Evolutionary conservation across 2,113 vertebrate species (phyloP), one percentile per base, ranked within the genome.

Genomic region (Steatornis caripensis): DNA sequence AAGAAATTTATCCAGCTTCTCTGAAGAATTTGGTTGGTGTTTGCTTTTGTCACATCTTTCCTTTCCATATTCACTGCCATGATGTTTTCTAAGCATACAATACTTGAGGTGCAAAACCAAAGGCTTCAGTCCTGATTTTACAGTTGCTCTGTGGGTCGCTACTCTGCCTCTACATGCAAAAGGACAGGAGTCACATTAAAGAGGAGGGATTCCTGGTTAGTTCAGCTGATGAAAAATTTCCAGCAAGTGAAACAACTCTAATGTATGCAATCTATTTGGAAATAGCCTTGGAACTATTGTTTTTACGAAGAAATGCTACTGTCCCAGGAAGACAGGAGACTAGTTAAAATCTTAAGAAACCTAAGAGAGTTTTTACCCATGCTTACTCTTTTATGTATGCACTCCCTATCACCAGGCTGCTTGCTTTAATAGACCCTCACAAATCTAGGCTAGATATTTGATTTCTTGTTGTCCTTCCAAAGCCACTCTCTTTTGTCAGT

Each of bases 241-340:
- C 49, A 65, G 54, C 41, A 45, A 53, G 32, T 43, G 11, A 72
- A 91, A 74, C 20, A 91, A 74, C 20, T 14, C 15, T 49, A 65
- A 87, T 51, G 7, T 41, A 81, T 57, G 37, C 37, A 74, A 7
- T 41, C 29, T 61, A 36, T 87, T 36, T 76, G 87, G 82, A 91
- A 95, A 84, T 18, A 91, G 74, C 61, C 43, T 89, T 72, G 48
- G 36, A 93, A 72, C 23, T 84, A 54, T 37, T 37, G 23, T 54
- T 96, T 89, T 87, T 54, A 37, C 66, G 80, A 68, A 61, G 32
- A 82, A 79, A 70, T 60, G 9, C 34, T 64, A 26, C 66, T 54
- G 10, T 62, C 46, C 32, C 60, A 87, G 80, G 37, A 49, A 94
- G 58, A 72, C 21, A 65, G 32, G 8, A 80, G 24, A 66, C 15